Conservation (phyloP, 2,888 invertebrate species). For the Arrhopalites spinosus region DNA sequence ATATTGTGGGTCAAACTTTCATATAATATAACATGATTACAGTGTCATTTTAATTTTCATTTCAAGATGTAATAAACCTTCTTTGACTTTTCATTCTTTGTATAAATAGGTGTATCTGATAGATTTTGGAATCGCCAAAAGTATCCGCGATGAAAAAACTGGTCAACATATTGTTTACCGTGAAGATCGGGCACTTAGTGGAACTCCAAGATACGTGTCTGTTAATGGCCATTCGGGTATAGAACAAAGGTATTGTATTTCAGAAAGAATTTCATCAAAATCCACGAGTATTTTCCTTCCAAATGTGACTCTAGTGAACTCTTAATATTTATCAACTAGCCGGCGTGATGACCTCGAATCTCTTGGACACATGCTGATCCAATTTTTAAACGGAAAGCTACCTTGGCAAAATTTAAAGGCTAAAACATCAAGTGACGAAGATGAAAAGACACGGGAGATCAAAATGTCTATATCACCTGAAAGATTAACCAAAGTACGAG, state of each 20-base stretch:
- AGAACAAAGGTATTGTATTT: not conserved
- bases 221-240: not conserved
- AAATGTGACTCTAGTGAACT: no score
- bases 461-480: slow-evolving; percentile 1
- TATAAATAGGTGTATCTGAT: slow-evolving; percentile 7
- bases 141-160: not conserved
- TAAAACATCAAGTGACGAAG: not conserved
- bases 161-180: not conserved
- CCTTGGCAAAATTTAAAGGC: slow-evolving; percentile 4
- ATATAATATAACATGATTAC: no score
- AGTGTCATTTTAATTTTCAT: no score
- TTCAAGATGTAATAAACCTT: not conserved
- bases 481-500: not conserved
- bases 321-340: not conserved
- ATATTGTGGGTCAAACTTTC: slow-evolving; percentile 58
- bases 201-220: slow-evolving; percentile 2
- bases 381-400: slow-evolving; percentile 20
- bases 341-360: slow-evolving; percentile 19
- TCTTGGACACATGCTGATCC: slow-evolving; percentile 3
- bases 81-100: not conserved
- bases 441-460: not conserved
- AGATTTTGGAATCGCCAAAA: slow-evolving; percentile 9
- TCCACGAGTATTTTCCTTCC: not conserved
- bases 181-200: not conserved
- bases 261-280: not conserved